phyloP scores from a whole-genome alignment of 1,140 invertebrate genomes.

The Penaeus chinensis region DNA sequence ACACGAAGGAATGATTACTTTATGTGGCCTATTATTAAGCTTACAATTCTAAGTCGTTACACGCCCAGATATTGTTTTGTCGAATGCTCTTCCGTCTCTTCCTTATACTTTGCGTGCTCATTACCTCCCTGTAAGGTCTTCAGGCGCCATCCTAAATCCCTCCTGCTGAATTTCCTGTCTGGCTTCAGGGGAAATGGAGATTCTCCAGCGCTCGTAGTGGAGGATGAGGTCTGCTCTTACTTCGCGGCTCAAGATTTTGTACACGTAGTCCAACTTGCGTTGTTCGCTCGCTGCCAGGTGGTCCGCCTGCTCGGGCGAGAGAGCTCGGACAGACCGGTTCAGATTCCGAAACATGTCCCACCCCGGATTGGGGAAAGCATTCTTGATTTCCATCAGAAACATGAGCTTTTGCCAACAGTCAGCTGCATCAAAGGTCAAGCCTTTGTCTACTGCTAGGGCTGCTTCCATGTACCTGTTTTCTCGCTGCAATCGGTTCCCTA shows the following conservation, averaged over 20 bases:
- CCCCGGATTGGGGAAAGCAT: conserved; percentile 20
- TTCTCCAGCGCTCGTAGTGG: conserved; percentile 41
- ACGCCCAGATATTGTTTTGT: too few species aligned
- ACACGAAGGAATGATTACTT: too few species aligned
- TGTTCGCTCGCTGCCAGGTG: background rate
- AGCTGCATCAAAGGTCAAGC: conserved; percentile 18
- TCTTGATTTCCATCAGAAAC: conserved; percentile 44
- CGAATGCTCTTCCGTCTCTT: too few species aligned
- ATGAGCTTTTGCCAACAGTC: conserved; percentile 34
- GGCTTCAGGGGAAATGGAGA: background rate
- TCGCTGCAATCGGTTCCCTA: conserved; percentile 13
- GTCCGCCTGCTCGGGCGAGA: background rate
- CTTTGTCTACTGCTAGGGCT: conserved; percentile 22
- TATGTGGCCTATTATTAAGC: too few species aligned
- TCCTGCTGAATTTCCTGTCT: background rate
- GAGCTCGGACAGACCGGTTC: conserved; percentile 3
- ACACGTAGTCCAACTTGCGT: conserved; percentile 32
- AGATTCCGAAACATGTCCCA: conserved; percentile 30
- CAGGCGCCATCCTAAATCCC: background rate
- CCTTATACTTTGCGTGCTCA: too few species aligned
- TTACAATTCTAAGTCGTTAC: too few species aligned
- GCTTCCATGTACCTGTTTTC: conserved; percentile 24
- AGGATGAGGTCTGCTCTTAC: conserved; percentile 24
- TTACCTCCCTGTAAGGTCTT: conserved; percentile 7
- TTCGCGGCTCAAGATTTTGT: conserved; percentile 9